These are phyloP conservation scores for Drosophila mauritiana DNA, from an alignment of 1,140 invertebrate genomes.

Conservation along the genomic window DNA sequence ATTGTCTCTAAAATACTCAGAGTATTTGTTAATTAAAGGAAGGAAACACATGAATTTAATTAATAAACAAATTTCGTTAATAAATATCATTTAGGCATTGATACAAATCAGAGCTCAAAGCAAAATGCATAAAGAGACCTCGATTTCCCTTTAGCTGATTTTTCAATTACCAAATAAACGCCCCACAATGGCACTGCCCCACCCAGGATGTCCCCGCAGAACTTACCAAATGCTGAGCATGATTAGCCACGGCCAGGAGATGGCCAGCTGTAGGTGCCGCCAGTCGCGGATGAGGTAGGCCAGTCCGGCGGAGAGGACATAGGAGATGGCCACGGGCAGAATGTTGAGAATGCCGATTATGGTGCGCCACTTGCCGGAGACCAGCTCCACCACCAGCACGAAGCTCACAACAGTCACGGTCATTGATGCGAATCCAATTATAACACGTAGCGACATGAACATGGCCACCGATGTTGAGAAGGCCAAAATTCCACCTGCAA, in stretches of 20 bases:
- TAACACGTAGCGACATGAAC: constrained; percentile 87
- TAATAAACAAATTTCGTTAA: neutral
- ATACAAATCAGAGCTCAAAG: neutral
- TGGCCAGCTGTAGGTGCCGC: constrained; percentile 89
- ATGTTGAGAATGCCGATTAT: constrained; percentile 90
- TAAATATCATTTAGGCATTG: neutral
- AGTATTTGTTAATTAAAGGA: neutral
- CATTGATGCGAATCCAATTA: constrained; percentile 89
- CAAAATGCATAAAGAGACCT: constrained; percentile 3
- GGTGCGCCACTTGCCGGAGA: constrained; percentile 90
- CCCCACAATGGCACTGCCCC: no score
- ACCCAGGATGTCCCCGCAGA: neutral
- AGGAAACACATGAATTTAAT: neutral
- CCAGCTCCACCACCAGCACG: constrained; percentile 89
- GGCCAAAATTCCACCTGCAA: constrained; percentile 87
- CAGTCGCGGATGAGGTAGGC: constrained; percentile 88
- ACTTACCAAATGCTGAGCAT: constrained; percentile 88
- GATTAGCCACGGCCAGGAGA: constrained; percentile 88
- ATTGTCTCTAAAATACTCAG: neutral
- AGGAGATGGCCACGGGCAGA: constrained; percentile 89
- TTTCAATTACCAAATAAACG: neutral
- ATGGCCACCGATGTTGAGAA: constrained; percentile 88
- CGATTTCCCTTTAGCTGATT: neutral
- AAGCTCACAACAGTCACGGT: constrained; percentile 90
- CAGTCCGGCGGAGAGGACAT: constrained; percentile 89